phyloP scores from a whole-genome alignment of 2,113 vertebrate genomes.

The Scomber scombrus region DNA sequence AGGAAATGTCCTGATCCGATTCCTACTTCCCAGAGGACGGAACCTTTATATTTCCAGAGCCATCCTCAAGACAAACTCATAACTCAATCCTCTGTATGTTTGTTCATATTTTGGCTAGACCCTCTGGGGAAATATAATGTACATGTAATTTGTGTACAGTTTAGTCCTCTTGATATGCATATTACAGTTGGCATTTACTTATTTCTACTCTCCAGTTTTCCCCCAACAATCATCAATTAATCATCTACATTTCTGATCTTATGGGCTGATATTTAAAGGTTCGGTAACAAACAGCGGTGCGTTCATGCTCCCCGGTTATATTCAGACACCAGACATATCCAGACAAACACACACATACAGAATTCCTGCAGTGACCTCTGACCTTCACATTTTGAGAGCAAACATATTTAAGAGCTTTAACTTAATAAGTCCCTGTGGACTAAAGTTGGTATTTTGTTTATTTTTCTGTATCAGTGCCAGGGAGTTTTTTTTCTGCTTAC shows the following conservation, averaged over 20 bases:
- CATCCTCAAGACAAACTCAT: too few relatives aligned
- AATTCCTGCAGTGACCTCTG: slow-evolving; percentile 57
- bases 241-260: background rate
- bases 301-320: slow-evolving; percentile 12
- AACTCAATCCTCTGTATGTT: too few relatives aligned
- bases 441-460: slow-evolving; percentile 38
- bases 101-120: too few relatives aligned
- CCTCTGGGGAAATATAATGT: too few relatives aligned
- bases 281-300: background rate
- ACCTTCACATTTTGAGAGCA: slow-evolving; percentile 46
- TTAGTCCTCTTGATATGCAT: too few relatives aligned
- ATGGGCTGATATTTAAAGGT: background rate
- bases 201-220: too few relatives aligned
- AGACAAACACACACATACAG: slow-evolving; percentile 18
- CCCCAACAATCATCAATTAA: too few relatives aligned
- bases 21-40: too few relatives aligned
- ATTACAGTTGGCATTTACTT: too few relatives aligned
- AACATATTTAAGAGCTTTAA: slow-evolving; percentile 42
- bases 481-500: slow-evolving; percentile 40
- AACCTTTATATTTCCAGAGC: too few relatives aligned
- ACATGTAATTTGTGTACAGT: too few relatives aligned
- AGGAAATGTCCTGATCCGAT: too few relatives aligned
- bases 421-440: slow-evolving; percentile 35
- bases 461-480: slow-evolving; percentile 42
- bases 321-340: slow-evolving; percentile 23